These are phyloP conservation scores for Ophraella communa DNA, from an alignment of 2,888 invertebrate species.

Conservation along the genomic window DNA sequence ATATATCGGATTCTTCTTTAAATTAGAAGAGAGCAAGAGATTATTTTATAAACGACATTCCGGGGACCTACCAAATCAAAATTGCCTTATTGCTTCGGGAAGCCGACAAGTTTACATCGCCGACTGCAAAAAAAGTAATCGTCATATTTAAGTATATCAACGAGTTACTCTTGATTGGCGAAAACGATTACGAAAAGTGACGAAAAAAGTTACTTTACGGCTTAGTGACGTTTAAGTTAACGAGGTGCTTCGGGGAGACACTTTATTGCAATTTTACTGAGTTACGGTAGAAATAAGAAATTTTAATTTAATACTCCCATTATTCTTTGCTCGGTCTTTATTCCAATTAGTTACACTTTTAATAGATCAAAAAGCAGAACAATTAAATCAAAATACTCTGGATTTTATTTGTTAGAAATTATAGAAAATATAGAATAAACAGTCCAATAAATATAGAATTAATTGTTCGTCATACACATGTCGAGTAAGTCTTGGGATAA, in stretches of 20 bases:
- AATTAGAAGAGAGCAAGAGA: constrained; percentile 40
- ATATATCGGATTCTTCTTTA: constrained; percentile 42
- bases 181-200: constrained; percentile 28
- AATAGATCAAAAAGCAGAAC: background rate
- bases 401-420: no score
- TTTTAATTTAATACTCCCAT: background rate
- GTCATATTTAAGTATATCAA: constrained; percentile 35
- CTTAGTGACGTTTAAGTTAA: constrained; percentile 7
- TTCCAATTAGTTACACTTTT: background rate
- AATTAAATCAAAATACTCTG: no score
- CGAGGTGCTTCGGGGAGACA: background rate
- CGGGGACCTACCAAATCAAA: constrained; percentile 39
- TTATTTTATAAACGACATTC: constrained; percentile 41
- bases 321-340: background rate
- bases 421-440: no score
- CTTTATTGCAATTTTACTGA: background rate
- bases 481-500: no score
- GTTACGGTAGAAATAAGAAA: background rate
- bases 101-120: constrained; percentile 22
- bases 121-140: constrained; percentile 34
- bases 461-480: no score
- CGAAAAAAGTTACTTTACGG: constrained; percentile 19
- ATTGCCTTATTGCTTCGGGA: constrained; percentile 23
- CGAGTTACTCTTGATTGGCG: constrained; percentile 25
- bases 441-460: no score